A percentile compares a stretch with the other conserved stretches of the same genome.
phyloP scores from a whole-genome alignment of 2,888 invertebrate genomes.

The Bombylius discolor region DNA sequence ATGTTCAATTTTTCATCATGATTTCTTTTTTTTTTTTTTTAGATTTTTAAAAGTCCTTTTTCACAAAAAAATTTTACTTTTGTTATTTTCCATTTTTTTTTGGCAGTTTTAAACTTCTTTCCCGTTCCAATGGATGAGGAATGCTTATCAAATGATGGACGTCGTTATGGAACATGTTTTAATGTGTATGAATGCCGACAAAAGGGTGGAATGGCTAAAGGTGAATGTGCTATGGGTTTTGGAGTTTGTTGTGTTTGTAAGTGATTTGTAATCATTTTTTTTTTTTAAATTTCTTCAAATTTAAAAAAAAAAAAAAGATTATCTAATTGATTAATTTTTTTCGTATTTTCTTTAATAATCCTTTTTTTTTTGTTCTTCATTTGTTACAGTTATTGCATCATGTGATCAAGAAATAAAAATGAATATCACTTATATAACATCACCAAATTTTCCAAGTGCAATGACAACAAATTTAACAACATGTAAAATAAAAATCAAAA shows the following conservation, averaged over 20 bases:
- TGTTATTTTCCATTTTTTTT: not conserved
- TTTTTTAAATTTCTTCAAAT: not conserved
- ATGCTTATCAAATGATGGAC: constrained; percentile 56
- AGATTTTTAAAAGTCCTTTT: too few relatives aligned
- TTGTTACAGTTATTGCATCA: constrained; percentile 50
- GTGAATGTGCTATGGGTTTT: constrained; percentile 69
- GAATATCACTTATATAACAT: constrained; percentile 72
- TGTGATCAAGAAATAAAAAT: constrained; percentile 60
- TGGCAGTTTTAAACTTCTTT: constrained; percentile 69
- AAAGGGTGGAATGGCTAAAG: constrained; percentile 53
- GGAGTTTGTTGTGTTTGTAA: constrained; percentile 78
- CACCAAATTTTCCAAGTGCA: constrained; percentile 68
- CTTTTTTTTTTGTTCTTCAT: constrained; percentile 11
- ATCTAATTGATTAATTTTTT: too few relatives aligned
- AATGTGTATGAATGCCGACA: constrained; percentile 74
- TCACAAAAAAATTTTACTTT: too few relatives aligned
- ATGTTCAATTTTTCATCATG: too few relatives aligned
- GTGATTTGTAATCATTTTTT: constrained; percentile 29
- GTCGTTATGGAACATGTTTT: constrained; percentile 62
- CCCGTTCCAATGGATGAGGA: constrained; percentile 73
- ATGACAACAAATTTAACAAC: constrained; percentile 48
- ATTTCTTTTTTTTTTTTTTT: too few relatives aligned
- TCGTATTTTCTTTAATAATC: not conserved
- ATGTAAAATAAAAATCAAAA: constrained; percentile 60
- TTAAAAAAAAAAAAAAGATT: not conserved